These are phyloP conservation scores for Lepus townsendii DNA, from an alignment of 2,797 vertebrate species.

Conservation along the genomic window DNA sequence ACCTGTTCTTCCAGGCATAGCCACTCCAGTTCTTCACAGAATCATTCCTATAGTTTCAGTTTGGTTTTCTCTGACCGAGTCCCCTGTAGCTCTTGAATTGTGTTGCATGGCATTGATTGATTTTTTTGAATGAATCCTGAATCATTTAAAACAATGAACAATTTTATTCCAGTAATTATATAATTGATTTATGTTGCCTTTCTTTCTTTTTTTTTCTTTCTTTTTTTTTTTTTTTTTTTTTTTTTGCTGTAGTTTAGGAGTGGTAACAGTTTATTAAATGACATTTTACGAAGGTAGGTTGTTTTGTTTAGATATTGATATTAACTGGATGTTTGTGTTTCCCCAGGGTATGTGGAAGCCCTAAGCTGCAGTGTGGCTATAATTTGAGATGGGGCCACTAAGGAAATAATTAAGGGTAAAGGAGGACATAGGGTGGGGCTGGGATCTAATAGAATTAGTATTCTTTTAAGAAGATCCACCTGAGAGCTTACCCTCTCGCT, in stretches of 20 bases:
- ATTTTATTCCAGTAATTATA: constrained; percentile 18
- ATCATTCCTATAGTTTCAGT: background rate
- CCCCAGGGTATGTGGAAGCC: background rate
- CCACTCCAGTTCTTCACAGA: background rate
- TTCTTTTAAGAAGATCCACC: background rate
- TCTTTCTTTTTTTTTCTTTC: no score
- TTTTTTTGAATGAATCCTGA: background rate
- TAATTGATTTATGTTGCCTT: background rate
- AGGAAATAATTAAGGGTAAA: background rate
- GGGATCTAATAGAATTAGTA: background rate
- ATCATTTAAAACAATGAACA: background rate
- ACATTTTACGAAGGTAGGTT: background rate
- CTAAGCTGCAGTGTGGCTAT: background rate
- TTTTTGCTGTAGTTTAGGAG: background rate
- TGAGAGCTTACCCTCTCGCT: background rate
- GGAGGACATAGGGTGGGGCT: background rate
- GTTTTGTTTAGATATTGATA: background rate
- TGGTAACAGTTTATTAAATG: constrained; percentile 22
- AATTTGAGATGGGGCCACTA: background rate
- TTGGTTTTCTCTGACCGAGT: background rate
- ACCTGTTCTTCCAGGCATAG: background rate
- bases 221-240: background rate
- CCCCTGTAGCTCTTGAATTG: background rate
- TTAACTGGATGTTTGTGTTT: background rate
- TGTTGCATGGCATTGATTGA: background rate